Evolutionary conservation across 2,888 invertebrate species (phyloP), one percentile per base, ranked within the genome.

Genomic region (Ichneumon xanthorius): DNA sequence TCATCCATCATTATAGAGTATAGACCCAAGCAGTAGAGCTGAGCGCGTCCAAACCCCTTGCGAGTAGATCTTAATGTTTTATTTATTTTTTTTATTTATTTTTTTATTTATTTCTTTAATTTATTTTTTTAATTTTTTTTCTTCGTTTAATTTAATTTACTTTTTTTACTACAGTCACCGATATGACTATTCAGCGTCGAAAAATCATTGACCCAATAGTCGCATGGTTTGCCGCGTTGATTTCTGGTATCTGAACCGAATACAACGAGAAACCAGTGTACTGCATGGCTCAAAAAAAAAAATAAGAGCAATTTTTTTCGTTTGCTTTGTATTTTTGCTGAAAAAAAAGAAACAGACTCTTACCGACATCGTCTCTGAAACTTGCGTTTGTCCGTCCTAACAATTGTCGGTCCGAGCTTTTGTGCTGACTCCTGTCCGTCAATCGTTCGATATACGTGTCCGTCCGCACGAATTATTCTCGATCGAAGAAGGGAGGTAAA

Each of bases 181-280:
- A 30, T n/a, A 33, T 71, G 19, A 65, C 14, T 9, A 30, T 40
- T 68, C 40, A 50, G 45, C 37, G 37, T 40, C 40, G 22, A 14
- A 53, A 53, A 75, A 50, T 22, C n/a, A 65, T 65, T 71, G 33
- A 65, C 16, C 65, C 6, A 9, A 14, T 55, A 55, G 50, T 22
- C 65, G 80, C 84, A 84, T 37, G n/a, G 80, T n/a, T 84, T 63
- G 11, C 58, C 70, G 48, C 58, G 16, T 50, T 76, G 65, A 76
- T 40, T n/a, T 67, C 50, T 72, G 76, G 58, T 16, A 61, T 77
- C 48, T 11, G 7, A 77, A 71, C n/a, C n/a, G 30, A 45, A 5
- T 33, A 76, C 63, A 40, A 73, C 6, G 67, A 68, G 55, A 45
- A 67, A 58, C 76, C 76, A 53, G 40, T 37, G 22, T 55, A 33